Percentiles rank a stretch among this genome's conserved stretches.
These are phyloP conservation scores for Emys orbicularis DNA, from an alignment of 2,797 vertebrate species.

Conservation along the genomic window DNA sequence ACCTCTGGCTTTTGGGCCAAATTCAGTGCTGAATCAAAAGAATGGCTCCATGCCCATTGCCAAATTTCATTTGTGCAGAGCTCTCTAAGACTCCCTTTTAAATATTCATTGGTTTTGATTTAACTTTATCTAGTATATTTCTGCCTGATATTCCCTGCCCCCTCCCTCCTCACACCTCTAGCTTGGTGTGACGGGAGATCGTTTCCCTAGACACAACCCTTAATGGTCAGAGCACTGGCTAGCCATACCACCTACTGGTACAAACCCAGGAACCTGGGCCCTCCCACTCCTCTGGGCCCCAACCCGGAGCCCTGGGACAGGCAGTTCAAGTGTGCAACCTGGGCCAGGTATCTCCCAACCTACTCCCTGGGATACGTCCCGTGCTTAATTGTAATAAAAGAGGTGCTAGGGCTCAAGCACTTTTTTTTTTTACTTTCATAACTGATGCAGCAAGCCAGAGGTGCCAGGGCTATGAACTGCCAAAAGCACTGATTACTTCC, in stretches of 20 bases:
- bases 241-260: neutral
- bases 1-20: neutral
- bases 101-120: neutral
- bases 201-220: neutral
- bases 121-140: neutral
- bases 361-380: neutral
- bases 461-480: too few species aligned
- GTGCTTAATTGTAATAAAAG: too few species aligned
- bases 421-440: too few species aligned
- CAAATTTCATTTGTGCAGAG: conserved; percentile 52
- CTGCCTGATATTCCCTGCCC: conserved; percentile 19
- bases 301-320: neutral
- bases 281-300: neutral
- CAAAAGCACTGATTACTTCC: neutral
- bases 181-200: neutral
- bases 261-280: neutral
- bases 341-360: neutral
- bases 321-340: neutral
- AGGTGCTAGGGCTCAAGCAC: too few species aligned
- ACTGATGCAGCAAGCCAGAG: too few species aligned
- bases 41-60: conserved; percentile 21
- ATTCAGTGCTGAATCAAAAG: conserved; percentile 50
- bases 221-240: neutral
- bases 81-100: conserved; percentile 18
- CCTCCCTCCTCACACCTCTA: neutral